Evolutionary conservation across 2,888 invertebrate species (phyloP).

Genomic region (Dysmachus trigonus): DNA sequence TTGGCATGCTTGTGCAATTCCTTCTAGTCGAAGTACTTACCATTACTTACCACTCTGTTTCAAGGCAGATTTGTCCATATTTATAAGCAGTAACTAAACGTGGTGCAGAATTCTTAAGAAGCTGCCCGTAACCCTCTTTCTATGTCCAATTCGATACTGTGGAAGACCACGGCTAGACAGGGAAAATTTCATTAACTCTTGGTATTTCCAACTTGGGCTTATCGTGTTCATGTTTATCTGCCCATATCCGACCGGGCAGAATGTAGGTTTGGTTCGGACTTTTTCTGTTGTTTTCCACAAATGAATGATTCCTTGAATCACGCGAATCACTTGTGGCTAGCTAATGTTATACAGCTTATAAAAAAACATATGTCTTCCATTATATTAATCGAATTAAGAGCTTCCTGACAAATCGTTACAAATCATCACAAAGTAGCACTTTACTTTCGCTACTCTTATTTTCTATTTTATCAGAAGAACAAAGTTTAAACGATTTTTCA

Average conservation of each 20-base stretch:
- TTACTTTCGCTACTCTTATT: neutral
- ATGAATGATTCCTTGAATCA: neutral
- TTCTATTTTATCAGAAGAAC: neutral
- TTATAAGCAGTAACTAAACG: constrained; percentile 5
- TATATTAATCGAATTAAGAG: constrained; percentile 7
- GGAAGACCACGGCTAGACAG: neutral
- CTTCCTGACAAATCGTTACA: constrained; percentile 25
- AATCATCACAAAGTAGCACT: neutral
- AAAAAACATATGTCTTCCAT: constrained; percentile 7
- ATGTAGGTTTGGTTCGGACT: neutral
- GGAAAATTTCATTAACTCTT: constrained; percentile 19
- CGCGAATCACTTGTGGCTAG: neutral
- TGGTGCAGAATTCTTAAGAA: constrained; percentile 17
- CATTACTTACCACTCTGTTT: constrained; percentile 13
- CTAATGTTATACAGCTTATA: neutral
- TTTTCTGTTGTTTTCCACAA: neutral
- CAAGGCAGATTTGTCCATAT: constrained; percentile 19
- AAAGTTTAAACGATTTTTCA: neutral
- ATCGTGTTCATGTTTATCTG: neutral
- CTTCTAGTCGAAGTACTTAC: neutral
- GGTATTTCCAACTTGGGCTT: constrained; percentile 10
- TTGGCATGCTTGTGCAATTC: constrained; percentile 5
- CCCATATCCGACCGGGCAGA: neutral
- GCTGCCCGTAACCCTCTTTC: neutral
- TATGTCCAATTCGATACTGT: neutral